Evolutionary conservation across 2,113 vertebrate genomes (phyloP).

Genomic region (Rhinopithecus roxellana): DNA sequence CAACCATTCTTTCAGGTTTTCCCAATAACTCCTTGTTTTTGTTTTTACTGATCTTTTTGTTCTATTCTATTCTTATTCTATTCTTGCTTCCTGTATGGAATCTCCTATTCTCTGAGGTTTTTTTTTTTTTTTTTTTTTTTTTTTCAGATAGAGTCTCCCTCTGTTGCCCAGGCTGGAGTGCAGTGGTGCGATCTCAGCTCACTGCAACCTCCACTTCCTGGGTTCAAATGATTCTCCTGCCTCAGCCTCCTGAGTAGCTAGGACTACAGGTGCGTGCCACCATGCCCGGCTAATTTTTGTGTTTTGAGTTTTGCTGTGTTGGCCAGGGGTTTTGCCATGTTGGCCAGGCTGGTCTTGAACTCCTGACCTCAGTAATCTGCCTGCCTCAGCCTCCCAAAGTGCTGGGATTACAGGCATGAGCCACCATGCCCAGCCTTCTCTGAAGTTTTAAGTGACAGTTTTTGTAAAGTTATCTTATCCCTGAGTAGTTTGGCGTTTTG

Average conservation of each 20-base stretch:
- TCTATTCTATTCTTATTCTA: neutral
- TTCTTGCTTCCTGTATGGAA: neutral
- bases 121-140: neutral
- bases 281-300: too few relatives aligned
- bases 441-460: neutral
- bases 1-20: neutral
- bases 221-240: too few relatives aligned
- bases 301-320: too few relatives aligned
- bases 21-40: neutral
- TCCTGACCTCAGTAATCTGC: neutral
- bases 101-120: conserved; percentile 4
- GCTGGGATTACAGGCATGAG: neutral
- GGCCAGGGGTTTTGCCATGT: neutral
- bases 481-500: neutral
- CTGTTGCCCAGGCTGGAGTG: too few relatives aligned
- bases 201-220: too few relatives aligned
- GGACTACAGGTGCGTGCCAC: too few relatives aligned
- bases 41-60: neutral
- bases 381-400: neutral
- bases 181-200: too few relatives aligned
- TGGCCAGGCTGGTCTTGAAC: neutral
- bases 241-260: too few relatives aligned
- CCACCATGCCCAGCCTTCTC: neutral
- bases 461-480: neutral
- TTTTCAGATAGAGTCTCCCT: too few relatives aligned